Evolutionary conservation across 2,797 vertebrate genomes (phyloP).

Genomic region (Rhodeus uyekii): DNA sequence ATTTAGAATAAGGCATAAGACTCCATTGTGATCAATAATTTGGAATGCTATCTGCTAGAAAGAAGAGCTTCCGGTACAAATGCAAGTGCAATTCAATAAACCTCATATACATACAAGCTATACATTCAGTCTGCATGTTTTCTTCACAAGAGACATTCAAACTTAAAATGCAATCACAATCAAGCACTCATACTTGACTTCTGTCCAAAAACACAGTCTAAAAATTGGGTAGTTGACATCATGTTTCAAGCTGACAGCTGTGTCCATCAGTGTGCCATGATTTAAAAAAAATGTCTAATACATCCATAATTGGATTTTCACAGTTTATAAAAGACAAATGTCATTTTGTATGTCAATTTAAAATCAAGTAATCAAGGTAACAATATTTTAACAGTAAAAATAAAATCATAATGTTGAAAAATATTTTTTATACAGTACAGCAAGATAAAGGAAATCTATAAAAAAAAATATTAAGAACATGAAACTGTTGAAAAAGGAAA

Average conservation of each 20-base stretch:
- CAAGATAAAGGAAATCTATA: background rate
- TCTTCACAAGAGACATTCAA: background rate
- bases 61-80: slow-evolving; percentile 11
- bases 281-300: background rate
- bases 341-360: background rate
- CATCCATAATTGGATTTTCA: background rate
- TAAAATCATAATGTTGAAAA: background rate
- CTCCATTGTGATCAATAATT: background rate
- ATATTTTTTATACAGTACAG: background rate
- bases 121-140: background rate
- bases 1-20: background rate
- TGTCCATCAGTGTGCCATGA: background rate
- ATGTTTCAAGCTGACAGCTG: slow-evolving; percentile 7
- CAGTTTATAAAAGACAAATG: background rate
- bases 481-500: background rate
- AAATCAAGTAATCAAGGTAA: background rate
- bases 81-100: background rate
- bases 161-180: background rate
- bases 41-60: background rate
- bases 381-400: background rate
- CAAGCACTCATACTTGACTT: background rate
- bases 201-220: background rate
- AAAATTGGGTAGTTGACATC: background rate
- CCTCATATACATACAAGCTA: background rate
- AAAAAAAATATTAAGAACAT: background rate